Conservation (phyloP, 2,888 invertebrate genomes). For the Pegoplata infirma region DNA sequence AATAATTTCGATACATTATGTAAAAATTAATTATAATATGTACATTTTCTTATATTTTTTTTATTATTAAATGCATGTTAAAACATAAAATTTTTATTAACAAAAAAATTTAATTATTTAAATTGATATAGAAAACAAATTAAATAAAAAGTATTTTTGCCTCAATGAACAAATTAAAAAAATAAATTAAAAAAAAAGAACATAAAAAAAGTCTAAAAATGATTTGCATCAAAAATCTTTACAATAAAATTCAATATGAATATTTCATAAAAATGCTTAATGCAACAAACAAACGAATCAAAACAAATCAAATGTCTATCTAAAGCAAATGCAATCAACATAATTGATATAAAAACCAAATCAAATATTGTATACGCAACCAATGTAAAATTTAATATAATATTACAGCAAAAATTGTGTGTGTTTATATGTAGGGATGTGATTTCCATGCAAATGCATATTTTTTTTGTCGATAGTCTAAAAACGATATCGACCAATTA, state of each 20-base stretch:
- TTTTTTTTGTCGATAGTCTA: no score
- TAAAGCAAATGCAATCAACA: slow-evolving; percentile 60
- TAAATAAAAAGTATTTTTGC: slow-evolving; percentile 33
- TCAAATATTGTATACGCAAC: slow-evolving; percentile 13
- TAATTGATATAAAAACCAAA: slow-evolving; percentile 59
- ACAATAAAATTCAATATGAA: slow-evolving; percentile 40
- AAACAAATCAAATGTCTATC: slow-evolving; percentile 22
- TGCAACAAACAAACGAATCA: slow-evolving; percentile 35
- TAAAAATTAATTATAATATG: no score
- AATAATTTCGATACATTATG: no score
- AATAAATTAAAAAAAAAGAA: neutral
- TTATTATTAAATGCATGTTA: neutral
- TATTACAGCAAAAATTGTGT: neutral
- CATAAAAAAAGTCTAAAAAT: neutral
- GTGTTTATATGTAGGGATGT: neutral
- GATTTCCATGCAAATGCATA: no score
- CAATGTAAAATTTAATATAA: neutral
- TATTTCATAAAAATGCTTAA: slow-evolving; percentile 40
- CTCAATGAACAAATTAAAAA: slow-evolving; percentile 29
- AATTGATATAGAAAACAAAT: slow-evolving; percentile 43
- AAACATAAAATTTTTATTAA: neutral
- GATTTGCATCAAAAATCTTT: slow-evolving; percentile 23
- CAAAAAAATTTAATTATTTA: slow-evolving; percentile 31
- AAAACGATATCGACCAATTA: no score
- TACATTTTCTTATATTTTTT: no score